Evolutionary conservation across 1,140 invertebrate genomes (phyloP), one percentile per base, ranked within the genome.

Genomic region (Drosophila teissieri): DNA sequence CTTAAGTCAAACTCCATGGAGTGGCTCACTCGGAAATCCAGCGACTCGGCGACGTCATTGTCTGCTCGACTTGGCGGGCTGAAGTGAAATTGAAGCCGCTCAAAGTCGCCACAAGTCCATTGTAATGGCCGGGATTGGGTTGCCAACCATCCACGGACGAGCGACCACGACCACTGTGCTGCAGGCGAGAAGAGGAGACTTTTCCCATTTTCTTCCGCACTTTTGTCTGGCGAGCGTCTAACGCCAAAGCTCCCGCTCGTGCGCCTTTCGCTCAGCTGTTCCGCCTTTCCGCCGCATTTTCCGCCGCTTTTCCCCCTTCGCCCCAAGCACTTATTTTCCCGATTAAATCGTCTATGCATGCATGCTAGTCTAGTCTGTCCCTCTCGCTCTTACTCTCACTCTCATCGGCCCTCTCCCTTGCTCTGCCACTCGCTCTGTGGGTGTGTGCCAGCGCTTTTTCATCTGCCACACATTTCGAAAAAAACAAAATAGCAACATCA

Each of bases 401-500:
- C 34, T 8, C 27, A n/a, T 24, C 7, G 49, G 19, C 39, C 15
- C 51, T 19, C 39, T 15, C 22, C 42, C 24, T 14, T n/a, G 11
- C 37, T 17, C 46, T 64, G n/a, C 27, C 48, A 36, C 61, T 53
- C 40, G 8, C 46, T 76, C 15, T 54, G 40, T 67, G 53, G 52
- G 60, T 75, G 54, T 60, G 55, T 60, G 55, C 36, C 55, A 57
- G 67, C 57, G 76, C 54, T 78, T 85, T 63, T 82, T 79, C 83
- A 88, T 88, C 82, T 86, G 78, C 77, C 74, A 76, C 82, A 73
- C 60, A 76, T 83, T 76, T 77, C 14, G 57, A 84, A 84, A 74
- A 85, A 88, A 81, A 83, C 79, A 80, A 86, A 86, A 88, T 89
- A 86, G 83, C 83, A 83, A 88, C 80, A 89, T 89, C 60, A 88